A percentile compares a stretch with the other conserved stretches of the same genome.
Conservation (phyloP, 1,140 invertebrate species). For the Dreissena polymorpha region DNA sequence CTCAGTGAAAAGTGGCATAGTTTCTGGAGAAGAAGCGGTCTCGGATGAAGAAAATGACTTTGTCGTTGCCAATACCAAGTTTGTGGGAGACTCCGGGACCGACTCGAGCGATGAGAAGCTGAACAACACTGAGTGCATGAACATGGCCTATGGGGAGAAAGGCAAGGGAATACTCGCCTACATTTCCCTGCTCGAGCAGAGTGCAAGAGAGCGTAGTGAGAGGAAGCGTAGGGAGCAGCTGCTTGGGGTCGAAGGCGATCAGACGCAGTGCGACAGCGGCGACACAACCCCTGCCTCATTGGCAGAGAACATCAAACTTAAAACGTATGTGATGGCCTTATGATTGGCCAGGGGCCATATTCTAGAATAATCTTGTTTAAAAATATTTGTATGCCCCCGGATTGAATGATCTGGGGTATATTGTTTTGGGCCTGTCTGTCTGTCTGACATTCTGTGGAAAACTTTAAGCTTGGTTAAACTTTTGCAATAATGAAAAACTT, state of each 20-base stretch:
- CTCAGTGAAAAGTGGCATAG: constrained; percentile 35
- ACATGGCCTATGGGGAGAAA: constrained; percentile 45
- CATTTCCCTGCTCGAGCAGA: constrained; percentile 50
- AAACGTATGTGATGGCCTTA: constrained; percentile 40
- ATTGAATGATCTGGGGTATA: too few relatives aligned
- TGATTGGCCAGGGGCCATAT: background rate
- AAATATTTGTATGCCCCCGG: too few relatives aligned
- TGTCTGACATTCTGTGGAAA: too few relatives aligned
- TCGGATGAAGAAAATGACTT: constrained; percentile 49
- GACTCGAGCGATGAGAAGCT: constrained; percentile 44
- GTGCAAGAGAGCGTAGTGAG: constrained; percentile 46
- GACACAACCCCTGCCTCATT: constrained; percentile 33
- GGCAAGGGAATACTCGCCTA: constrained; percentile 52
- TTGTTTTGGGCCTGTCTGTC: too few relatives aligned
- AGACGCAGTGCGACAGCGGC: constrained; percentile 38
- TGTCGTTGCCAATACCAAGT: constrained; percentile 29
- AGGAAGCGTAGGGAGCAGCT: constrained; percentile 26
- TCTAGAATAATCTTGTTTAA: too few relatives aligned
- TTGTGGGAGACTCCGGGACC: background rate
- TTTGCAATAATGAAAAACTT: too few relatives aligned
- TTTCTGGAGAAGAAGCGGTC: constrained; percentile 18
- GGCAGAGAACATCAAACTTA: constrained; percentile 29
- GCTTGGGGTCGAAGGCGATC: constrained; percentile 1
- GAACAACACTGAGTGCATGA: constrained; percentile 49
- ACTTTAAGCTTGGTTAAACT: too few relatives aligned